Base-by-base conservation (phyloP, 2,797 vertebrate genomes). In the Dicrostonyx torquatus region DNA sequence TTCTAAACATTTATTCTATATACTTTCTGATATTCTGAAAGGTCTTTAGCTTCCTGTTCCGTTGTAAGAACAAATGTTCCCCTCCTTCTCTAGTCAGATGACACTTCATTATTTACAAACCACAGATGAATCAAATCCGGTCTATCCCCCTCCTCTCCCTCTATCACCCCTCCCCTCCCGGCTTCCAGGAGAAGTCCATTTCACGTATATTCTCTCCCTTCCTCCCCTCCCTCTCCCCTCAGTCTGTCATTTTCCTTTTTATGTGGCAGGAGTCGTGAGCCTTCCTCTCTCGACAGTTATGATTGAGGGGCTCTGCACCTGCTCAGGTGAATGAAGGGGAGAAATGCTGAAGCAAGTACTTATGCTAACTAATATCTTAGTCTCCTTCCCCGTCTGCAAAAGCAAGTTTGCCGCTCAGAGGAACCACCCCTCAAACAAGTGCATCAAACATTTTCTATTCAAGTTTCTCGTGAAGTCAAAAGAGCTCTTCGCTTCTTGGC, bases 261-360 rank as follows among this genome's bases (percentile, higher is more conserved):
- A 37, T 89, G 45, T 62, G 64, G 79, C 72, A 60, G 68, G 94
- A 95, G 95, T 91, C 24, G 43, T 86, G 66, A 94, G 70, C 77
- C 91, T 94, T 95, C 82, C 68, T 93, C 92, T 87, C 82, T 92
- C 96, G 87, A 93, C 12, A 88, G 85, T 83, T 90, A 20, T 73
- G 83, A 93, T 94, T 73, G 96, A 92, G 94, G 68, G 66, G 58
- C 93, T 80, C 58, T 87, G 93, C 95, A 97, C 95, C 93, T 96
- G 96, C 68, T 92, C 94, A 97, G 97, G 97, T 95, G 90, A 93
- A 82, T 92, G 95, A 93, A 87, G 84, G 40, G 76, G 48, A 66
- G 70, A 95, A 90, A 73, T 83, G 88, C 87, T 90, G 91, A 96
- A 92, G 91, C 66, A 80, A 87, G 79, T 78, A 14, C 80, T 95